These are phyloP conservation scores for Entosphenus tridentatus DNA, from an alignment of 2,113 vertebrate species.

Conservation along the genomic window DNA sequence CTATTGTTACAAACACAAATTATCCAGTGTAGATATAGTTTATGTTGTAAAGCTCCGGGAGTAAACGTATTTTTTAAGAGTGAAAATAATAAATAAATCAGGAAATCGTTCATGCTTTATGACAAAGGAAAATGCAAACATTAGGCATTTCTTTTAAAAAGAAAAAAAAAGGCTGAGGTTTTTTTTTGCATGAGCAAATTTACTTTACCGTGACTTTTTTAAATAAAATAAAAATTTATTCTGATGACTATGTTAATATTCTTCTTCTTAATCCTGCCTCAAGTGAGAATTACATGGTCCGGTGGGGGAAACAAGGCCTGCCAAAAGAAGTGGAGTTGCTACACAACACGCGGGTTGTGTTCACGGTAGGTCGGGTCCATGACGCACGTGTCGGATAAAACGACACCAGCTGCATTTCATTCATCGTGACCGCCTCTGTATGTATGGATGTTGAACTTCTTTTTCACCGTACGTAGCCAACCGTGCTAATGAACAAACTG, in stretches of 20 bases:
- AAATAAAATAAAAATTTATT: background rate
- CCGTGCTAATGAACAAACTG: too few relatives aligned
- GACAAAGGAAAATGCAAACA: background rate
- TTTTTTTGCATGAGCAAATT: background rate
- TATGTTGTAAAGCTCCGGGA: too few relatives aligned
- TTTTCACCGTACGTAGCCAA: too few relatives aligned
- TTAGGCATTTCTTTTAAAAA: background rate
- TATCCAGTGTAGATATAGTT: too few relatives aligned
- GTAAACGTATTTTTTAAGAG: background rate
- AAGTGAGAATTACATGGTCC: conserved; percentile 85
- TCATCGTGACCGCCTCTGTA: too few relatives aligned
- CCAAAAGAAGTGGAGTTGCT: conserved; percentile 93
- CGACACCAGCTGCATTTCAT: too few relatives aligned
- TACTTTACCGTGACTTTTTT: background rate
- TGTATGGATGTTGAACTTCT: too few relatives aligned
- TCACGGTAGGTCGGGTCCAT: conserved; percentile 37
- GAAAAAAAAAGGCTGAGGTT: background rate
- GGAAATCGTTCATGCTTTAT: background rate
- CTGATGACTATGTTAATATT: background rate
- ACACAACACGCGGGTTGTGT: conserved; percentile 76
- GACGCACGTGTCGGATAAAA: too few relatives aligned
- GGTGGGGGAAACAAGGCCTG: conserved; percentile 86
- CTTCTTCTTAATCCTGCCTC: conserved; percentile 10
- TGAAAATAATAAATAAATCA: background rate
- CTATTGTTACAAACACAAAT: too few relatives aligned